These are phyloP conservation scores for Stegostoma tigrinum DNA, from an alignment of 2,113 vertebrate species.

Conservation along the genomic window DNA sequence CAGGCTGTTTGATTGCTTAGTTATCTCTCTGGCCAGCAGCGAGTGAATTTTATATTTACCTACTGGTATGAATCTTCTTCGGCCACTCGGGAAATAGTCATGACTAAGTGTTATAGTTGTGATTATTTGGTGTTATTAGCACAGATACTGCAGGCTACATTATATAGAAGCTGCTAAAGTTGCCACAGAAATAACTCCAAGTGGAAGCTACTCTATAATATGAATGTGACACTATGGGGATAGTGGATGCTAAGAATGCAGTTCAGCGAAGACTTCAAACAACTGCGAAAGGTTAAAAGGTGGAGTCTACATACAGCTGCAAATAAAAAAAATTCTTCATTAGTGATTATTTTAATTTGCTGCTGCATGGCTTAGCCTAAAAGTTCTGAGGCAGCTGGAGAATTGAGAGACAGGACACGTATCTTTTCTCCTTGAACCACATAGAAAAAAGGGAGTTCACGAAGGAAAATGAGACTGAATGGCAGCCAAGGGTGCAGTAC, in stretches of 20 bases:
- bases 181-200: neutral
- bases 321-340: constrained; percentile 19
- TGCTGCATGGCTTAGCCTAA: constrained; percentile 20
- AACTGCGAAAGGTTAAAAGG: constrained; percentile 1
- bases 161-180: neutral
- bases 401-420: constrained; percentile 42
- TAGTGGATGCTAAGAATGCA: neutral
- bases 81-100: neutral
- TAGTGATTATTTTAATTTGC: constrained; percentile 36
- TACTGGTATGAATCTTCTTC: neutral
- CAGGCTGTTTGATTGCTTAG: neutral
- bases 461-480: constrained; percentile 56
- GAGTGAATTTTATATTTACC: neutral
- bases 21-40: neutral
- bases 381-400: constrained; percentile 38
- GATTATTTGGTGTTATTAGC: neutral
- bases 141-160: neutral
- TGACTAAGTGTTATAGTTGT: neutral
- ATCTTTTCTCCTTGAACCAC: constrained; percentile 22
- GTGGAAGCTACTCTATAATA: neutral
- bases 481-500: constrained; percentile 53
- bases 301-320: constrained; percentile 3
- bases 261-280: neutral
- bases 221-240: neutral
- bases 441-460: constrained; percentile 53